These are phyloP conservation scores for Pseudanteris insignis DNA, from an alignment of 2,888 invertebrate genomes.

Conservation along the genomic window DNA sequence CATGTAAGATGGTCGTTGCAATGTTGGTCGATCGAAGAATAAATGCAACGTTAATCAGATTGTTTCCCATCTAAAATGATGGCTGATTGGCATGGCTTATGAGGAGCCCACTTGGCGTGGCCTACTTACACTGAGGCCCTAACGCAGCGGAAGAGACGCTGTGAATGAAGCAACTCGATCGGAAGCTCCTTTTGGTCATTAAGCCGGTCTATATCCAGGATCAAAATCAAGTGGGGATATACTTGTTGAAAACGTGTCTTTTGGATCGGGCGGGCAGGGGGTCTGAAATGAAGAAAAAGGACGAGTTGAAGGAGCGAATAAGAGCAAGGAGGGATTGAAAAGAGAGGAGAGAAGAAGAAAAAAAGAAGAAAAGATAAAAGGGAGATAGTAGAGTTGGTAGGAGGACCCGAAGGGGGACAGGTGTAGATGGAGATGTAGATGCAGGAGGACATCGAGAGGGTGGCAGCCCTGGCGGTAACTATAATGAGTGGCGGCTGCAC, in stretches of 20 bases:
- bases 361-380: background rate
- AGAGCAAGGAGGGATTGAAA: no score
- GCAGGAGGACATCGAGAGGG: conserved; percentile 35
- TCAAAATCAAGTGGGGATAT: conserved; percentile 13
- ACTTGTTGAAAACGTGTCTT: conserved; percentile 29
- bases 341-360: background rate
- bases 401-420: conserved; percentile 2
- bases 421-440: conserved; percentile 27
- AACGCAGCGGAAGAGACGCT: background rate
- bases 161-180: conserved; percentile 5
- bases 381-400: background rate
- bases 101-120: conserved; percentile 16
- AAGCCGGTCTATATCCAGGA: conserved; percentile 1
- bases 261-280: conserved; percentile 19
- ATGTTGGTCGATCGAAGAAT: conserved; percentile 17
- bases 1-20: no score
- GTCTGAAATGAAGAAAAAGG: no score
- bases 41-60: conserved; percentile 18
- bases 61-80: conserved; percentile 4
- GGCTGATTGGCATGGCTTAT: background rate
- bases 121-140: conserved; percentile 7
- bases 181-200: conserved; percentile 1
- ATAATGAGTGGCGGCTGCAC: conserved; percentile 56
- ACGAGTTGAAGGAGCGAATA: no score
- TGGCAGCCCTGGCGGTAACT: conserved; percentile 52